phyloP scores from a whole-genome alignment of 2,113 vertebrate species.

The Chroicocephalus ridibundus region DNA sequence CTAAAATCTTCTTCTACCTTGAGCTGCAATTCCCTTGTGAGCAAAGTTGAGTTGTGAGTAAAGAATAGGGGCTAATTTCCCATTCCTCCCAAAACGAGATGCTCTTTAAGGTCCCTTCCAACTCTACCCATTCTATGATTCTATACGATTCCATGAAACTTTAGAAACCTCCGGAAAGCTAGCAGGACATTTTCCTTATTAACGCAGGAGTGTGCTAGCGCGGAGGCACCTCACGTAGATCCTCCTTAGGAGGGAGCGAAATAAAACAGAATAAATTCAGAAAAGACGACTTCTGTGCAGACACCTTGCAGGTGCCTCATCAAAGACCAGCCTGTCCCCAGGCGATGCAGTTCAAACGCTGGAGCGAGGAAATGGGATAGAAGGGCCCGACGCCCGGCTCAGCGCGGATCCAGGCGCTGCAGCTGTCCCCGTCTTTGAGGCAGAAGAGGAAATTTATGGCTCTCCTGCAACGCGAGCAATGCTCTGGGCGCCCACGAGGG shows the following conservation, averaged over 20 bases:
- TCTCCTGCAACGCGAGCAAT: not conserved
- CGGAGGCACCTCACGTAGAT: not conserved
- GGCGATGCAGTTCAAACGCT: not conserved
- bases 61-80: not conserved
- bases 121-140: not conserved
- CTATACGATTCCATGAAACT: not conserved
- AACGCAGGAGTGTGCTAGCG: not conserved
- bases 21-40: not conserved
- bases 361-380: not conserved
- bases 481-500: not conserved
- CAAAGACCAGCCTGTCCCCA: conserved; percentile 1
- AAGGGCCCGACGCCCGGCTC: not conserved
- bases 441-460: not conserved
- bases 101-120: not conserved
- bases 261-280: not conserved
- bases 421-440: not conserved
- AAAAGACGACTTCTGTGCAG: not conserved
- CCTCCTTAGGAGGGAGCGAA: not conserved
- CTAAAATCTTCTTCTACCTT: not conserved
- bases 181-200: not conserved
- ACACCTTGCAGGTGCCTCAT: conserved; percentile 30
- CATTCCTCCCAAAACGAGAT: not conserved
- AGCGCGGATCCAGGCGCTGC: not conserved
- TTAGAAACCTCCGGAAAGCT: not conserved
- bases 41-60: not conserved